Evolutionary conservation across 2,888 invertebrate species (phyloP), one percentile per base, ranked within the genome.

Genomic region (Hololepta plana): DNA sequence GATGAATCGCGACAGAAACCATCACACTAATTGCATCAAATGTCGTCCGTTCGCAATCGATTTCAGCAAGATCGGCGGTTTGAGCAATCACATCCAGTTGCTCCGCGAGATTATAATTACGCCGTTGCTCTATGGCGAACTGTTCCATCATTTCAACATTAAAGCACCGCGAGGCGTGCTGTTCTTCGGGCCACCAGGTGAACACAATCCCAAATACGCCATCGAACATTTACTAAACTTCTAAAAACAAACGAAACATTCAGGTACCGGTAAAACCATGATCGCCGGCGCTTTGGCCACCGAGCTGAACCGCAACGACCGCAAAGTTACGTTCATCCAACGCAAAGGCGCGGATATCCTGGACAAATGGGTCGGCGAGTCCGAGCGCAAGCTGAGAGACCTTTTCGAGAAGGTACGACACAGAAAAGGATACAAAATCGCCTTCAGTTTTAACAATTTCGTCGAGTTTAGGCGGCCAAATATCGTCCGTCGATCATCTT

Each of bases 401-500:
- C 31, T 54, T 12, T 54, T 54, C 31, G 44, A 47, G 27, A 47
- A 49, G 34, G 50, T 50, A 39, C 6, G 6, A 8, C 9, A 24
- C 11, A 14, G 2, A n/a, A 24, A 20, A 14, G 8, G 4, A 11
- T 15, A 9, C 17, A 7, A 17, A 17, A 6, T 17, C 17, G 6
- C 8, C 8, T 17, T 17, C 8, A 7, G 17, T 17, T 17, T 17
- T 17, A 17, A 6, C 7, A 17, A 24, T 12, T 23, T 9, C n/a
- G n/a, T n/a, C n/a, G n/a, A n/a, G n/a, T 35, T 15, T 22, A 35
- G 32, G 39, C 39, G 8, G 30, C 26, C 8, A 34, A 27, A 27
- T 32, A 14, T 65, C 67, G 76, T 37, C 84, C 84, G 13, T 74
- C 82, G 1, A 81, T 87, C 44, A 81, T 88, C 51, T 88, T 88